Conservation (phyloP, 2,888 invertebrate species). For the Heteromyza rotundicornis region DNA sequence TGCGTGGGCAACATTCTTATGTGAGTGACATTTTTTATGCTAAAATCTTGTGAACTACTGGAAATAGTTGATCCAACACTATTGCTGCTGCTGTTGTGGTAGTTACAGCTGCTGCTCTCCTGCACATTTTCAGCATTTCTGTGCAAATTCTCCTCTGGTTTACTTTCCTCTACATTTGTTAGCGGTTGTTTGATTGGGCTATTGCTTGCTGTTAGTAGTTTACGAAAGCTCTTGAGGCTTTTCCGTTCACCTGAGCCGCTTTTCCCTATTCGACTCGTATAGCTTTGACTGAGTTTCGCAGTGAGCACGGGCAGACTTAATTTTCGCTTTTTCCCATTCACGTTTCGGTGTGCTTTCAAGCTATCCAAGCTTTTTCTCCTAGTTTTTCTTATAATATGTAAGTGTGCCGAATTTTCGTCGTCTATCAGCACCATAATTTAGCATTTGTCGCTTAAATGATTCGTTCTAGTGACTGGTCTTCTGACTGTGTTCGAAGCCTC, state of each 20-base stretch:
- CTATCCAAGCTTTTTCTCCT: slow-evolving; percentile 22
- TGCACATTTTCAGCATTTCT: slow-evolving; percentile 16
- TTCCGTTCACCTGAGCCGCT: slow-evolving; percentile 5
- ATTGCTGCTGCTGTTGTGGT: slow-evolving; percentile 10
- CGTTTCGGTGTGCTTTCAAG: slow-evolving; percentile 21
- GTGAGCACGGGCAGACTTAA: slow-evolving; percentile 9
- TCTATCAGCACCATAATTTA: slow-evolving; percentile 23
- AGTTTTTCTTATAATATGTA: slow-evolving; percentile 18
- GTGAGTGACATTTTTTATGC: background rate
- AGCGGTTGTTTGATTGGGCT: slow-evolving; percentile 1
- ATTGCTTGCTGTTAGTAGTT: background rate
- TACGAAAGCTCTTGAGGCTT: slow-evolving; percentile 5
- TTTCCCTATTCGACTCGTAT: too few relatives aligned
- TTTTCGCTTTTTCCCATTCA: slow-evolving; percentile 15
- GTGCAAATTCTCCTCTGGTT: slow-evolving; percentile 16
- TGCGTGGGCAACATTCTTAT: slow-evolving; percentile 9
- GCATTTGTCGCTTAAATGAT: too few relatives aligned
- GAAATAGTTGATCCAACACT: slow-evolving; percentile 9
- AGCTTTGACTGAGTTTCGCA: slow-evolving; percentile 4
- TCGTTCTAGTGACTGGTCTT: background rate
- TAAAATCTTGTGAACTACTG: background rate
- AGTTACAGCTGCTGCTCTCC: slow-evolving; percentile 5
- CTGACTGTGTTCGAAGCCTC: background rate
- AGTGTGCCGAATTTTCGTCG: slow-evolving; percentile 19
- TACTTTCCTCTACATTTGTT: too few relatives aligned